Conservation (phyloP, 2,797 vertebrate species). For the Hipposideros larvatus region DNA sequence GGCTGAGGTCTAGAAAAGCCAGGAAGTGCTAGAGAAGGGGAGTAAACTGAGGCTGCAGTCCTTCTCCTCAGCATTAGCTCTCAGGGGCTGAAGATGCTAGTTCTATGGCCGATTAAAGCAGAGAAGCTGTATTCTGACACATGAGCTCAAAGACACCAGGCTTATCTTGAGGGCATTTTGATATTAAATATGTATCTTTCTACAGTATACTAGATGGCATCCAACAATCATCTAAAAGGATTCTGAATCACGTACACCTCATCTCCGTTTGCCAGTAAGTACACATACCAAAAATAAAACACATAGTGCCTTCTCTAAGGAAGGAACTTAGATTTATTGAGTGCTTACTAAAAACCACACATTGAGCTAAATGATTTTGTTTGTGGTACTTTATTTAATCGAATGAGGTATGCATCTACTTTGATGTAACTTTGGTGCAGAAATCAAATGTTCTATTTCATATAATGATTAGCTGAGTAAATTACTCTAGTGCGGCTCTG, state of each 20-base stretch:
- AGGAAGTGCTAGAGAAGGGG: neutral
- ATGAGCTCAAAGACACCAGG: neutral
- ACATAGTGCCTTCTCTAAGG: neutral
- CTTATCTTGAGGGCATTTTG: neutral
- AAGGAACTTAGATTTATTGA: slow-evolving; percentile 45
- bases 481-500: slow-evolving; percentile 67
- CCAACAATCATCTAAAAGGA: neutral
- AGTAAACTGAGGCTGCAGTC: neutral
- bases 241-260: neutral
- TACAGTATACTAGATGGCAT: neutral
- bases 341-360: slow-evolving; percentile 55
- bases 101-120: neutral
- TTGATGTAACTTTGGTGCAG: slow-evolving; percentile 70
- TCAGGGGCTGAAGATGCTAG: neutral
- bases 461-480: slow-evolving; percentile 79
- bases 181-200: neutral
- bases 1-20: neutral
- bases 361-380: slow-evolving; percentile 73
- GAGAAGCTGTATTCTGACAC: neutral
- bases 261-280: neutral
- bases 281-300: neutral
- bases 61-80: neutral
- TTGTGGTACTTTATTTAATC: slow-evolving; percentile 77
- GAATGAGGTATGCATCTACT: slow-evolving; percentile 75
- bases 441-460: slow-evolving; percentile 82